Evolutionary conservation across 2,113 vertebrate species (phyloP), one percentile per base, ranked within the genome.

Genomic region (Steatornis caripensis): DNA sequence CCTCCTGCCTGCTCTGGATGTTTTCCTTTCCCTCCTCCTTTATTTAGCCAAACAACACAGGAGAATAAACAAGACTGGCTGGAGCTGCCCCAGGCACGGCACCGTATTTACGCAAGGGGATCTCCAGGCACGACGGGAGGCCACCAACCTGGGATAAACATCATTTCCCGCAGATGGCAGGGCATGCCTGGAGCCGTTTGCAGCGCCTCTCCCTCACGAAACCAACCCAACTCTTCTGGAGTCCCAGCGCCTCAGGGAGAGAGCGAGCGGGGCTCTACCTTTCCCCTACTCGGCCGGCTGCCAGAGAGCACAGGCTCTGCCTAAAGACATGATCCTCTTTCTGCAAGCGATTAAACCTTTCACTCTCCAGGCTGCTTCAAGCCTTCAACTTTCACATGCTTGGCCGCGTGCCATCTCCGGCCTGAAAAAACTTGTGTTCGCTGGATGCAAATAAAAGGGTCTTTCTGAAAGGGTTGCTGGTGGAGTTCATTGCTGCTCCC

Each of bases 341-440:
- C 89, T 96, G 95, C 87, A 85, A 95, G 94, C 17, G 49, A 94
- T 96, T 97, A 97, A 97, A 93, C 87, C 89, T 93, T 61, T 95
- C 82, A 22, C 93, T 96, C 91, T 72, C 48, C 80, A 87, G 88
- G 51, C 89, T 66, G 90, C 83, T 93, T 51, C 71, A 6, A 81
- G 86, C 76, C 95, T 90, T 98, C 94, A 97, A 96, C 96, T 97
- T 95, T 98, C 79, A 84, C 97, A 92, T 66, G 97, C 87, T 97
- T 98, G 97, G 96, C 94, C 9, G 21, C 0, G 3, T 3, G 96
- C 97, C 97, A 98, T 17, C 55, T 10, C 85, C 16, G 20, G 71
- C 60, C 80, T 86, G 70, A 70, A 90, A 94, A 91, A 69, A 68
- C 84, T 83, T 58, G 77, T 87, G 91, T 68, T 93, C 34, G 0